These are phyloP conservation scores for Megalops cyprinoides DNA, from an alignment of 2,797 vertebrate genomes.

Conservation along the genomic window DNA sequence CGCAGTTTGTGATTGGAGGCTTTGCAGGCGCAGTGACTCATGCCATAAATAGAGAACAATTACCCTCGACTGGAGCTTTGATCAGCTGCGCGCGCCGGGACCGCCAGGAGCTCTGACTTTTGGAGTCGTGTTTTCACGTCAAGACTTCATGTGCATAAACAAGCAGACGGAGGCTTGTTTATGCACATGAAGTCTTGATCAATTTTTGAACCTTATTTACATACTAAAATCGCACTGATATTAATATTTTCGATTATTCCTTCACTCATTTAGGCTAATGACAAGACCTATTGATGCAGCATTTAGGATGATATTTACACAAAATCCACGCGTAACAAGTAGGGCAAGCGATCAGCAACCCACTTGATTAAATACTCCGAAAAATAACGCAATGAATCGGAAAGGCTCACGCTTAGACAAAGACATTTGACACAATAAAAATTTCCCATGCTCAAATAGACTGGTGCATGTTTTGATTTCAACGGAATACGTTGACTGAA, in stretches of 20 bases:
- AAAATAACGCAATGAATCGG: too few species aligned
- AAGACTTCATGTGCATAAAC: too few species aligned
- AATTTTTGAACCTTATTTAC: not conserved
- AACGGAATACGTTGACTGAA: too few species aligned
- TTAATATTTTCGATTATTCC: not conserved
- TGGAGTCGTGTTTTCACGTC: conserved; percentile 38
- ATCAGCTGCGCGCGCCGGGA: conserved; percentile 70
- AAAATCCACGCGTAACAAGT: not conserved
- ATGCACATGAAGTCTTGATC: not conserved
- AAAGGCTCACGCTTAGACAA: not conserved
- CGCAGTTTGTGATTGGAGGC: conserved; percentile 57
- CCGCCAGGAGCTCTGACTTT: conserved; percentile 44
- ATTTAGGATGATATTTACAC: not conserved
- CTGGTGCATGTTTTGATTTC: not conserved
- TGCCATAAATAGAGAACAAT: conserved; percentile 74
- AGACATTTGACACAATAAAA: not conserved
- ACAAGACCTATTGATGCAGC: not conserved
- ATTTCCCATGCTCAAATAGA: not conserved
- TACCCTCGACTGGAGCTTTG: conserved; percentile 71
- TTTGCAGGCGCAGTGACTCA: conserved; percentile 61
- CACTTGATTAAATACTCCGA: not conserved
- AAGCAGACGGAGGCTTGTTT: too few species aligned
- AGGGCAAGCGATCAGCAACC: not conserved
- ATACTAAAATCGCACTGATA: not conserved
- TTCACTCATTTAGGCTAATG: not conserved